Conservation (phyloP, 2,797 vertebrate species). For the Pipistrellus kuhlii region DNA sequence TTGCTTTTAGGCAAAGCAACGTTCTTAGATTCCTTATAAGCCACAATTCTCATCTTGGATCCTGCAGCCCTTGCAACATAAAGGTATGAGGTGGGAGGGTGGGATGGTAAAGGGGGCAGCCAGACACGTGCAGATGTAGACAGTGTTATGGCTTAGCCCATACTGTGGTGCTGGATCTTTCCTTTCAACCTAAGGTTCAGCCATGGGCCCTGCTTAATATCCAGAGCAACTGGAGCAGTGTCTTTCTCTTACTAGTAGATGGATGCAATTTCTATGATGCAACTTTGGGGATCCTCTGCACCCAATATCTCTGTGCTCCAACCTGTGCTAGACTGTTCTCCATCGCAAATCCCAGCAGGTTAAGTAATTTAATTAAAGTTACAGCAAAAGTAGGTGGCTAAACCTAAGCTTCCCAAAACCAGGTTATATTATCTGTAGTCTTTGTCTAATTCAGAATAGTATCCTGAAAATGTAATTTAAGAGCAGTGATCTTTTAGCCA, state of each 20-base stretch:
- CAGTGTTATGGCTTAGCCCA: not conserved
- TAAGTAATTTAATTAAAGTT: not conserved
- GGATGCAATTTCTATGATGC: not conserved
- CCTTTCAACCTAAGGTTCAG: not conserved
- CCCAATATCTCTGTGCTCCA: not conserved
- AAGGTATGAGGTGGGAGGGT: not conserved
- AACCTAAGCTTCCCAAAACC: not conserved
- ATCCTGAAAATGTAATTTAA: not conserved
- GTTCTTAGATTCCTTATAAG: not conserved
- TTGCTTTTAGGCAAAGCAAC: slow-evolving; percentile 29
- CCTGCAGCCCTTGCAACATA: not conserved
- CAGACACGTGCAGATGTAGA: not conserved
- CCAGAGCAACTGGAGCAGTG: not conserved
- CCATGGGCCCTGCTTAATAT: not conserved
- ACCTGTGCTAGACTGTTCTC: not conserved
- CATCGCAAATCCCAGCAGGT: not conserved
- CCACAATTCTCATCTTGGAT: not conserved
- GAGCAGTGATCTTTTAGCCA: not conserved
- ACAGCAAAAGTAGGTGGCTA: not conserved
- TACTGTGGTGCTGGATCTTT: not conserved
- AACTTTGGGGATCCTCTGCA: not conserved
- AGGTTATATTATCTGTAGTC: not conserved
- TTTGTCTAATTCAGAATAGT: not conserved
- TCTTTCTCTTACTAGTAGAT: not conserved
- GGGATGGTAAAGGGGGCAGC: not conserved